A percentile compares a stretch with the other conserved stretches of the same genome.
Evolutionary conservation across 1,140 invertebrate genomes (phyloP).

Genomic region (Ceratosolen solmsi): DNA sequence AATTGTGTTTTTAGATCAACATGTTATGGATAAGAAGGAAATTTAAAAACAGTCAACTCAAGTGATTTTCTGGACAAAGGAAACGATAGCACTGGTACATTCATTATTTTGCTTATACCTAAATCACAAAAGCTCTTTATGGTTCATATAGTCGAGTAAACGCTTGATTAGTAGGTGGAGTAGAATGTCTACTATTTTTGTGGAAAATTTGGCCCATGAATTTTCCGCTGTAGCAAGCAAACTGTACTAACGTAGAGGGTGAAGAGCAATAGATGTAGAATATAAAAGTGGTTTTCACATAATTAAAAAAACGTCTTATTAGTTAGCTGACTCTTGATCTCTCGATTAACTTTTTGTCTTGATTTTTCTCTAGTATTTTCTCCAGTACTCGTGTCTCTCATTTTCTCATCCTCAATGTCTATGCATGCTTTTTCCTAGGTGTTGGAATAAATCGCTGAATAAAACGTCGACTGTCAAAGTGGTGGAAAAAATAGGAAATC

Average conservation of each 20-base stretch:
- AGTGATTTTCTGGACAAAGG: neutral
- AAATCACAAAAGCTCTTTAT: conserved; percentile 52
- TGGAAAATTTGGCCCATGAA: neutral
- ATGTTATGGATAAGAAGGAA: neutral
- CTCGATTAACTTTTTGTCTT: conserved; percentile 35
- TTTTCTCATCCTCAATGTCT: conserved; percentile 41
- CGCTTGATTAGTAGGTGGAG: conserved; percentile 45
- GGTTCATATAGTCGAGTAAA: conserved; percentile 28
- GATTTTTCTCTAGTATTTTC: conserved; percentile 17
- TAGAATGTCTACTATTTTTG: conserved; percentile 13
- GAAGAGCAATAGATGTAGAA: neutral
- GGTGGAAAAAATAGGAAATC: conserved; percentile 27
- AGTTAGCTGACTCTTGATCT: conserved; percentile 65
- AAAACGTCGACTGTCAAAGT: conserved; percentile 25
- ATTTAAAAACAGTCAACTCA: neutral
- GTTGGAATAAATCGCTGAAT: conserved; percentile 39
- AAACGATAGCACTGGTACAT: neutral
- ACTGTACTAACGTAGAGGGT: neutral
- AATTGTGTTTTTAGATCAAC: neutral
- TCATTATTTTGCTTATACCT: conserved; percentile 1
- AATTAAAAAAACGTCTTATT: conserved; percentile 73
- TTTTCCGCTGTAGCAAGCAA: conserved; percentile 7
- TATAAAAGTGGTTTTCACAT: conserved; percentile 58
- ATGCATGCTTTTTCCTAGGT: conserved; percentile 10
- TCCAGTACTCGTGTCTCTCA: conserved; percentile 51